Conservation (phyloP, 2,113 vertebrate genomes). For the Rhabdornis inornatus region DNA sequence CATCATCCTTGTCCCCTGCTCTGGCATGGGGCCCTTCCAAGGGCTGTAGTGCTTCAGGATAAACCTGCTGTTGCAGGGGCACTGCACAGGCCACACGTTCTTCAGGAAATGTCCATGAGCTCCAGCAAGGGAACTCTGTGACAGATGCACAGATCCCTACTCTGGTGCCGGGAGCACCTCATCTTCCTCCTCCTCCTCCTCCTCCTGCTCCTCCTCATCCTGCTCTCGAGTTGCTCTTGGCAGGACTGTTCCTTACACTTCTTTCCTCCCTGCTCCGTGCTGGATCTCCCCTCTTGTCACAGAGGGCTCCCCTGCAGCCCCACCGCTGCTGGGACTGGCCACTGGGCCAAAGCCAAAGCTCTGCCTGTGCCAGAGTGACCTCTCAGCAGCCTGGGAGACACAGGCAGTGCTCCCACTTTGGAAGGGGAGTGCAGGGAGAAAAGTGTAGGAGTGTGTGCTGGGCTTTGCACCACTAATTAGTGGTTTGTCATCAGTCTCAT, state of each 20-base stretch:
- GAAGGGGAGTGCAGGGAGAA: background rate
- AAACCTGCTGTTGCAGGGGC: background rate
- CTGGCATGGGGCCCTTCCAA: background rate
- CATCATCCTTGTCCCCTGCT: background rate
- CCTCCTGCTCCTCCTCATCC: background rate
- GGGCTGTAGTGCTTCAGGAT: background rate
- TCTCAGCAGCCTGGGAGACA: background rate
- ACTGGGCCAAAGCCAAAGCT: background rate
- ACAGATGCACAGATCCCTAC: background rate
- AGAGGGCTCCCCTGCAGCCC: background rate
- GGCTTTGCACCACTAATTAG: no score
- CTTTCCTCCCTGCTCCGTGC: background rate
- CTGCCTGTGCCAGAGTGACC: background rate
- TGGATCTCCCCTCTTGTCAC: background rate
- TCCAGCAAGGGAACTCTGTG: background rate
- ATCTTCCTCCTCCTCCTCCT: background rate
- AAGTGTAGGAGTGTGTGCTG: no score
- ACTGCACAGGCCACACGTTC: rapidly evolving
- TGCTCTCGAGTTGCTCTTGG: background rate
- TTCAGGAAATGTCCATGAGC: background rate
- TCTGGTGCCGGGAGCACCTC: background rate
- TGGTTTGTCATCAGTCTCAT: no score
- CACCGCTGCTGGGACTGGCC: rapidly evolving
- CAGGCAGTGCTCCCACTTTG: background rate
- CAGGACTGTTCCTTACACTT: background rate